Evolutionary conservation across 2,113 vertebrate species (phyloP).

Genomic region (Odontophorus gujanensis): DNA sequence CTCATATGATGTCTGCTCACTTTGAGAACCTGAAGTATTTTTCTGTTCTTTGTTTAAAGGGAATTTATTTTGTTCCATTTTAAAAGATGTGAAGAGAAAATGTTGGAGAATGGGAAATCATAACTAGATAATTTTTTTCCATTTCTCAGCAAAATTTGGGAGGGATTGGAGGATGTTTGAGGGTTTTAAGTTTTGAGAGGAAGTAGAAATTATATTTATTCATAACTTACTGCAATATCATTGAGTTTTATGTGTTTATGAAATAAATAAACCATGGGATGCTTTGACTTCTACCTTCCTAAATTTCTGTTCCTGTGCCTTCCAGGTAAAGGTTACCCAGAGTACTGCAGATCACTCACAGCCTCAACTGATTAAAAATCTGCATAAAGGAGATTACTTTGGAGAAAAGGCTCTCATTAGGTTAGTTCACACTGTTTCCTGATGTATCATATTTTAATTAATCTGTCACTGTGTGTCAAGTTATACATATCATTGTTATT

Average conservation of each 20-base stretch:
- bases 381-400: constrained; percentile 92
- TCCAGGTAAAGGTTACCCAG: constrained; percentile 90
- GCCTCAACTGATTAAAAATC: constrained; percentile 89
- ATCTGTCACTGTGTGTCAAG: background rate
- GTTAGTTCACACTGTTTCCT: constrained; percentile 59
- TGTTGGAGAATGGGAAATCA: background rate
- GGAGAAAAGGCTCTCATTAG: constrained; percentile 96
- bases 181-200: background rate
- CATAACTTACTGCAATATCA: background rate
- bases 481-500: background rate
- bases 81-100: background rate
- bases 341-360: constrained; percentile 83
- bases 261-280: background rate
- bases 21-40: background rate
- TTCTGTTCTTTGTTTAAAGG: background rate
- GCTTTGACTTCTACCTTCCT: background rate
- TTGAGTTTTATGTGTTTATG: background rate
- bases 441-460: background rate
- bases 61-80: background rate
- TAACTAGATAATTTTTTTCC: background rate
- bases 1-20: background rate
- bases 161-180: background rate
- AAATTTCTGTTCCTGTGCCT: background rate
- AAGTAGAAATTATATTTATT: background rate
- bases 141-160: background rate